phyloP scores from a whole-genome alignment of 2,797 vertebrate species.

The Pyrrhura leucotis region DNA sequence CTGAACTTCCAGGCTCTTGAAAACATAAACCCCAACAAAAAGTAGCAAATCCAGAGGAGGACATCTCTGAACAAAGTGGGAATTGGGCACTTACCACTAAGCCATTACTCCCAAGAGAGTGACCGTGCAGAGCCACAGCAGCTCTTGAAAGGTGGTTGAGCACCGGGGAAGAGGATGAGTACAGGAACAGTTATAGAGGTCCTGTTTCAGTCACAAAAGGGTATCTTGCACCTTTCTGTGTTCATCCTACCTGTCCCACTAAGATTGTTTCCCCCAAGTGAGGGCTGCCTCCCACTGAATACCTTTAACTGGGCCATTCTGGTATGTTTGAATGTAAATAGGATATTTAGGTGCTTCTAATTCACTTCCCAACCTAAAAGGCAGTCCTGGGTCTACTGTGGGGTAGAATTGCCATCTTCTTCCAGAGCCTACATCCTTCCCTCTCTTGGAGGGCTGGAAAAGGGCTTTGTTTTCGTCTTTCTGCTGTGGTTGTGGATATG shows the following conservation, averaged over 20 bases:
- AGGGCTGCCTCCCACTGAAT: neutral
- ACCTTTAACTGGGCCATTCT: neutral
- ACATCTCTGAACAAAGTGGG: neutral
- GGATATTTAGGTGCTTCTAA: neutral
- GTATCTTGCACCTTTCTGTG: rapidly evolving
- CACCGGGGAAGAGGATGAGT: neutral
- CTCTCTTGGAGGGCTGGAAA: neutral
- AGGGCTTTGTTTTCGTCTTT: conserved; percentile 33
- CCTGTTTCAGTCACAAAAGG: neutral
- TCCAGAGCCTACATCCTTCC: neutral
- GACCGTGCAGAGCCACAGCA: neutral
- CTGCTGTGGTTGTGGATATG: neutral
- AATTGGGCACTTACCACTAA: neutral
- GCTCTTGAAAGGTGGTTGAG: neutral
- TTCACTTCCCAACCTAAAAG: neutral
- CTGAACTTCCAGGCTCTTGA: neutral
- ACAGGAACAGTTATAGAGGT: neutral
- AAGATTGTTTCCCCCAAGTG: neutral
- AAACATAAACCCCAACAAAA: neutral
- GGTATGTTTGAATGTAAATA: neutral
- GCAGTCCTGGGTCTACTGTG: neutral
- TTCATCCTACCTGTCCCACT: neutral
- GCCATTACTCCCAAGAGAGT: neutral
- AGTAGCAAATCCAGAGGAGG: neutral
- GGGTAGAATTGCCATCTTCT: neutral